Evolutionary conservation across 2,113 vertebrate genomes (phyloP).

Genomic region (Rousettus leschenaultii): DNA sequence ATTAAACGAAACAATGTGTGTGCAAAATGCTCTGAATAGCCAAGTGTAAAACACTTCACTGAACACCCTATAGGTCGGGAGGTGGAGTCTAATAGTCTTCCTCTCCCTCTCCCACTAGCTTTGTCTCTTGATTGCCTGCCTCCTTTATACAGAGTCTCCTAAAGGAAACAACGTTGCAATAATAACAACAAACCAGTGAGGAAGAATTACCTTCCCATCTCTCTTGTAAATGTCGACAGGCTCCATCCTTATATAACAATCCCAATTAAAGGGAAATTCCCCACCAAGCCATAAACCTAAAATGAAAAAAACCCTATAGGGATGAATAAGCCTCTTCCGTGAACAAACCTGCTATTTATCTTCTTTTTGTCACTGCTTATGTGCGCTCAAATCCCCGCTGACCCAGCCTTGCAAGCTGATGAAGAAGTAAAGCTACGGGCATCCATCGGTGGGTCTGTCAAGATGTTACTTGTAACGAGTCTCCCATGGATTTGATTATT

Average conservation of each 20-base stretch:
- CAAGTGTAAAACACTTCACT: too few relatives aligned
- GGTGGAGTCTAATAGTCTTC: neutral
- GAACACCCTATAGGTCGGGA: too few relatives aligned
- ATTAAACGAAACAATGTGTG: neutral
- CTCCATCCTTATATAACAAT: conserved; percentile 59
- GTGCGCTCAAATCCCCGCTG: conserved; percentile 27
- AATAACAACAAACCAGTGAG: conserved; percentile 65
- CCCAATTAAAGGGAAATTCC: conserved; percentile 69
- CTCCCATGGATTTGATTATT: conserved; percentile 74
- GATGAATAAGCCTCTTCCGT: conserved; percentile 59
- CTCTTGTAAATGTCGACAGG: conserved; percentile 73
- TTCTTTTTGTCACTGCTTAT: conserved; percentile 41
- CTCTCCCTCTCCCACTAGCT: neutral
- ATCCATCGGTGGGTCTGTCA: conserved; percentile 39
- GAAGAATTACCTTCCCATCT: conserved; percentile 68
- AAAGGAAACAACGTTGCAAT: conserved; percentile 43
- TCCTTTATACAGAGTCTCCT: conserved; percentile 24
- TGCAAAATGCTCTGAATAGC: neutral
- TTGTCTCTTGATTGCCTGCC: neutral
- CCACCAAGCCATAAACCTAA: conserved; percentile 63
- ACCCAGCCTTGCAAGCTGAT: neutral
- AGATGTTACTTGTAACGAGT: conserved; percentile 61
- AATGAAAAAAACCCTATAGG: conserved; percentile 70
- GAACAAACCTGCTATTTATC: conserved; percentile 62
- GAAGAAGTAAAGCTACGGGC: conserved; percentile 25